phyloP scores from a whole-genome alignment of 1,140 invertebrate genomes.

The Halictus rubicundus region DNA sequence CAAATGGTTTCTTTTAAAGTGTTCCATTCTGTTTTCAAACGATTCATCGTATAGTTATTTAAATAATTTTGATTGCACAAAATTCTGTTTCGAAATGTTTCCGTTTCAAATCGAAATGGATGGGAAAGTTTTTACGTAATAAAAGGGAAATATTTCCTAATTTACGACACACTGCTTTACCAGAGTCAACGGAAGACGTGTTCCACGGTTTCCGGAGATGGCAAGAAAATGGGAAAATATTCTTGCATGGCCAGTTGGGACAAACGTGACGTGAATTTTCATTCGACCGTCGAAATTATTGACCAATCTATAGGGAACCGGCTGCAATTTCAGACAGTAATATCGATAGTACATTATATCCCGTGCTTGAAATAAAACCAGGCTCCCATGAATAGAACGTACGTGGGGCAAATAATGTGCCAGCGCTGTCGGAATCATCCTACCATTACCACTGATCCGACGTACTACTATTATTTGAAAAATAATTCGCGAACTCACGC shows the following conservation, averaged over 20 bases:
- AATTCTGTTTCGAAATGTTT: no score
- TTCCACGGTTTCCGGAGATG: no score
- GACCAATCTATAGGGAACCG: constrained; percentile 7
- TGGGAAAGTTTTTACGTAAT: no score
- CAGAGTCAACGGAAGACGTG: neutral
- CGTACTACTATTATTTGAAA: neutral
- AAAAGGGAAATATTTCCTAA: no score
- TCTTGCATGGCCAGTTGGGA: neutral
- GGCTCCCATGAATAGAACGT: neutral
- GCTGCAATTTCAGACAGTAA: constrained; percentile 11
- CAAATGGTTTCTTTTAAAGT: no score
- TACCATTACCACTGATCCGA: neutral
- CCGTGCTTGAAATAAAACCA: constrained; percentile 15
- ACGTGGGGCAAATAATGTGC: neutral
- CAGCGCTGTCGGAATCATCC: neutral
- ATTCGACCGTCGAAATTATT: constrained; percentile 19
- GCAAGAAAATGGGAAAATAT: constrained; percentile 9
- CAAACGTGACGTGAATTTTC: constrained; percentile 20
- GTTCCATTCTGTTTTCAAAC: no score
- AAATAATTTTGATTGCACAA: no score
- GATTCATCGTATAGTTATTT: no score
- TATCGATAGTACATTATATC: constrained; percentile 17
- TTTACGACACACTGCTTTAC: no score
- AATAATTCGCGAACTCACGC: neutral
- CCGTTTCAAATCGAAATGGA: no score